phyloP scores from a whole-genome alignment of 2,113 vertebrate species.

The Ailurus styani region DNA sequence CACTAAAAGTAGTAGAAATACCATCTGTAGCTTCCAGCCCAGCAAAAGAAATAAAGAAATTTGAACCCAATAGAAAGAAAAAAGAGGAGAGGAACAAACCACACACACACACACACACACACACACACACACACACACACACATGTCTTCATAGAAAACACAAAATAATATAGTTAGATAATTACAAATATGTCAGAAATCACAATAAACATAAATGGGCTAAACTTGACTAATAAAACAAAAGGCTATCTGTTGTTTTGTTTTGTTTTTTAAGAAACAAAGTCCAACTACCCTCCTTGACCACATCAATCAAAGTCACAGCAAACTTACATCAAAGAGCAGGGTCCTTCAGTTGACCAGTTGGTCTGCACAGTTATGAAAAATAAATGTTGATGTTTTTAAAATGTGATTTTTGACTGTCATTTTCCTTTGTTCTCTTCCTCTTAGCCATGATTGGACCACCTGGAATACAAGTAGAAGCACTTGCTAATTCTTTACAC shows the following conservation, averaged over 20 bases:
- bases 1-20: neutral
- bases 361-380: neutral
- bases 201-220: neutral
- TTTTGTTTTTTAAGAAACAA: neutral
- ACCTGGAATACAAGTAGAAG: constrained; percentile 70
- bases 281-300: neutral
- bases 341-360: neutral
- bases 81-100: neutral
- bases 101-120: neutral
- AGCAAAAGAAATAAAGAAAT: neutral
- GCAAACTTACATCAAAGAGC: neutral
- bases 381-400: neutral
- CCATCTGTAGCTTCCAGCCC: neutral
- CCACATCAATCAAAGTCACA: neutral
- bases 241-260: neutral
- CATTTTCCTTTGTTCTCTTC: neutral
- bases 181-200: neutral
- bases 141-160: neutral
- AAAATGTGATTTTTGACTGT: neutral
- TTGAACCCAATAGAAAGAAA: neutral
- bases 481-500: constrained; percentile 72
- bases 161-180: neutral
- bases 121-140: no score
- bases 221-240: neutral
- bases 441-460: constrained; percentile 77